Percentiles rank a stretch among this genome's conserved stretches.
Evolutionary conservation across 2,797 vertebrate genomes (phyloP).

Genomic region (Arnoldichthys spilopterus): DNA sequence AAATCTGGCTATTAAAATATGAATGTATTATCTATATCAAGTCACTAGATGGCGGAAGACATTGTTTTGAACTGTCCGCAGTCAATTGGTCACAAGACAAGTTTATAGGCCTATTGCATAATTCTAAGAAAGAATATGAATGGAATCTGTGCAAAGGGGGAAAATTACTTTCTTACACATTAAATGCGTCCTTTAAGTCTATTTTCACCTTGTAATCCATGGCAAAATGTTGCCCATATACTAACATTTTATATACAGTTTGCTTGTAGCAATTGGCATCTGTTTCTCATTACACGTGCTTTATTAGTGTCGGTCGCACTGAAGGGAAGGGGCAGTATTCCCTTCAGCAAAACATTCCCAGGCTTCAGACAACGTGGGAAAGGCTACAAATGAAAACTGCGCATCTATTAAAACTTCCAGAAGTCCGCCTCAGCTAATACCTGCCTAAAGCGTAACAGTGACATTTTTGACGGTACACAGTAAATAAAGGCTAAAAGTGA

Average conservation of each 20-base stretch:
- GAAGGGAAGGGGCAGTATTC: not conserved
- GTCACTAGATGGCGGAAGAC: constrained; percentile 53
- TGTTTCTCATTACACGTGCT: not conserved
- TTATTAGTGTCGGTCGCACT: not conserved
- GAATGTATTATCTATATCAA: not conserved
- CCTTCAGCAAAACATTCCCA: not conserved
- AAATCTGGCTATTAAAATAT: not conserved
- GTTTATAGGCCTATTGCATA: not conserved
- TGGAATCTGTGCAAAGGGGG: not conserved
- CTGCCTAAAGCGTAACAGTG: not conserved
- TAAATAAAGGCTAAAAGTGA: constrained; percentile 12
- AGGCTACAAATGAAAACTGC: not conserved
- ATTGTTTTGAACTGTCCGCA: constrained; percentile 9
- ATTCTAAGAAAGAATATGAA: constrained; percentile 1
- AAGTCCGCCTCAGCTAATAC: too few relatives aligned
- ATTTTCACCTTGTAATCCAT: not conserved
- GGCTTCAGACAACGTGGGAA: constrained; percentile 1
- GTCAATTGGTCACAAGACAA: constrained; percentile 16
- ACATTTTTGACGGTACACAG: not conserved
- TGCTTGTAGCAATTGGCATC: not conserved
- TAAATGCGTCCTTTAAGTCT: not conserved
- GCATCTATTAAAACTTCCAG: too few relatives aligned
- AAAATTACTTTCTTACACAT: not conserved
- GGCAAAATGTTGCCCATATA: not conserved
- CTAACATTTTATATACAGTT: too few relatives aligned